These are phyloP conservation scores for Bemisia tabaci DNA, from an alignment of 1,140 invertebrate genomes.

Conservation along the genomic window DNA sequence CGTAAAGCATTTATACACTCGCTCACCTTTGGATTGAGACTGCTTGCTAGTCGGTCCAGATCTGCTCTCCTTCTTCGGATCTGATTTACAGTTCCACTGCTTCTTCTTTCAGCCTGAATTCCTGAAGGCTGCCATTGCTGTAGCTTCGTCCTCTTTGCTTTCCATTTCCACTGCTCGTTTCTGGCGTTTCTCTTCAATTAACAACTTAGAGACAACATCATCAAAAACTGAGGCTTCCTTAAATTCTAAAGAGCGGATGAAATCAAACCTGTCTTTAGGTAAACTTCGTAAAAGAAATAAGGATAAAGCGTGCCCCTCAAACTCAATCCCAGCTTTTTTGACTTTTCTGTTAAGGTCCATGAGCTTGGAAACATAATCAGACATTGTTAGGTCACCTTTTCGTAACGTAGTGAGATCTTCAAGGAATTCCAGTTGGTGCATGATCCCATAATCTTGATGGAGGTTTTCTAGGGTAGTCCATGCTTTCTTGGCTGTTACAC, in stretches of 20 bases:
- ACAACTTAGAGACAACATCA: not conserved
- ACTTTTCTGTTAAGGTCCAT: not conserved
- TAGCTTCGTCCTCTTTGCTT: not conserved
- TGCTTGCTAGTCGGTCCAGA: too few species aligned
- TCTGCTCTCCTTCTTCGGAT: not conserved
- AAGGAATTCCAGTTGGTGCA: not conserved
- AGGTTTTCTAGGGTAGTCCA: not conserved
- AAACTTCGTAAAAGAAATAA: not conserved
- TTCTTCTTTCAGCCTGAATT: not conserved
- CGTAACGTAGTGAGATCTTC: not conserved
- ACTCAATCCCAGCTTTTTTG: not conserved
- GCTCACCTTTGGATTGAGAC: not conserved
- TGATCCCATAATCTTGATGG: not conserved
- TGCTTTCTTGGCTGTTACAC: not conserved
- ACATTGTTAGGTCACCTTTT: not conserved
- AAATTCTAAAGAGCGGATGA: not conserved
- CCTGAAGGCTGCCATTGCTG: not conserved
- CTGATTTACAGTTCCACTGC: not conserved
- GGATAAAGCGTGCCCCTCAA: not conserved
- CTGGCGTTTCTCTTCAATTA: not conserved
- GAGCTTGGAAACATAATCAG: not conserved
- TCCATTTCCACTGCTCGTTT: not conserved
- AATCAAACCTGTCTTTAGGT: not conserved
- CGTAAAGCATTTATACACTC: not conserved
- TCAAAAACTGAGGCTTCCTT: not conserved